phyloP scores from a whole-genome alignment of 1,140 invertebrate genomes.

The Probaryconus sp. region DNA sequence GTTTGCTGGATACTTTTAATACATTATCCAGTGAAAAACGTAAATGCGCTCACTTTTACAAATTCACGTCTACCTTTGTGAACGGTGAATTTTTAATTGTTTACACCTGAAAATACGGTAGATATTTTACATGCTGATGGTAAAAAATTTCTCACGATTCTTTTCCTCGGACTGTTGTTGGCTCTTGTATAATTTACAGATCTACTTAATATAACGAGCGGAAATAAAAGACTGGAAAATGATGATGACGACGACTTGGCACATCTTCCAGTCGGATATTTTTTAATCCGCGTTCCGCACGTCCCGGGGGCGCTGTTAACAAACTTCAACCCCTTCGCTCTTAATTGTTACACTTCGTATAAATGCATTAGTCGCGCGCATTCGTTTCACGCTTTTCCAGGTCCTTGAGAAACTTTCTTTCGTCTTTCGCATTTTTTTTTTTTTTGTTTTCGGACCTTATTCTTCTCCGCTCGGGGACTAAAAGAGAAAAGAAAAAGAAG shows the following conservation, averaged over 20 bases:
- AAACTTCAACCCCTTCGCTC: constrained; percentile 55
- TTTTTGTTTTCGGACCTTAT: too few species aligned
- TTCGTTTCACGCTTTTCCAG: constrained; percentile 71
- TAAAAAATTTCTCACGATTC: background rate
- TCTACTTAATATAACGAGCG: constrained; percentile 12
- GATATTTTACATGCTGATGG: too few species aligned
- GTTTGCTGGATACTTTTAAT: constrained; percentile 26
- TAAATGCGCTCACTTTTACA: background rate
- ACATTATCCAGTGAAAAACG: constrained; percentile 19
- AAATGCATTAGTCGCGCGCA: constrained; percentile 75
- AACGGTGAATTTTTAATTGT: too few species aligned
- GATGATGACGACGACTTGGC: constrained; percentile 6
- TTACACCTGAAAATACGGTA: too few species aligned
- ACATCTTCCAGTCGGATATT: constrained; percentile 9
- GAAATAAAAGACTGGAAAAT: constrained; percentile 5
- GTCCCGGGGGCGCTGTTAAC: constrained; percentile 37
- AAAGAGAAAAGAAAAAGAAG: constrained; percentile 5
- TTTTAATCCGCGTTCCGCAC: constrained; percentile 35
- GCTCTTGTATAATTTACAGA: constrained; percentile 8
- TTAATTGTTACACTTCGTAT: constrained; percentile 77
- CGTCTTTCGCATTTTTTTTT: constrained; percentile 36
- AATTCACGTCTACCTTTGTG: too few species aligned
- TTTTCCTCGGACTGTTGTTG: constrained; percentile 2
- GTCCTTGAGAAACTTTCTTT: constrained; percentile 58
- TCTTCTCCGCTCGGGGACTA: constrained; percentile 13